phyloP scores from a whole-genome alignment of 2,113 vertebrate species.

The Vulpes ferrilata region DNA sequence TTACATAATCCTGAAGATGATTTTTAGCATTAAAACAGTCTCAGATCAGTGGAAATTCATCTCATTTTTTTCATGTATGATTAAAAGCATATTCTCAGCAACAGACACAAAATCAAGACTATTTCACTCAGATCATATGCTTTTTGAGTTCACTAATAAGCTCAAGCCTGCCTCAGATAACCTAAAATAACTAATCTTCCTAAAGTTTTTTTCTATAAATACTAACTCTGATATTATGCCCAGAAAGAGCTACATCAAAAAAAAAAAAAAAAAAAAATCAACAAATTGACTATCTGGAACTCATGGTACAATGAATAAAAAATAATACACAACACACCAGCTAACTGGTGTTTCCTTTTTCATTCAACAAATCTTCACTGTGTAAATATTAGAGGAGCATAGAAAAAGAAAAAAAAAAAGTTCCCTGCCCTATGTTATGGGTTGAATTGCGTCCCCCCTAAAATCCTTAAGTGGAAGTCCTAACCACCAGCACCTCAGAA shows the following conservation, averaged over 20 bases:
- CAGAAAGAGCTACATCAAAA: conserved; percentile 28
- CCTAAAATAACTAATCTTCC: conserved; percentile 37
- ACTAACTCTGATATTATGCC: conserved; percentile 26
- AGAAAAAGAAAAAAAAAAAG: not conserved
- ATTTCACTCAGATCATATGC: not conserved
- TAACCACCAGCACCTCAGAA: not conserved
- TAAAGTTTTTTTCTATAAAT: conserved; percentile 42
- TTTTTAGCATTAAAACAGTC: conserved; percentile 30
- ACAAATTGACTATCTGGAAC: not conserved
- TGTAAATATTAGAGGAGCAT: not conserved
- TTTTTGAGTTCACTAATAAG: conserved; percentile 42
- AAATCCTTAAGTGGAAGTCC: not conserved
- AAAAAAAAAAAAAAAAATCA: conserved; percentile 16
- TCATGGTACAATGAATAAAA: conserved; percentile 26
- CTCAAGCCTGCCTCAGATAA: not conserved
- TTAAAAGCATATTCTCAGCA: conserved; percentile 63
- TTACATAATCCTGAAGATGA: conserved; percentile 51
- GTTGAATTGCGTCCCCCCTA: not conserved
- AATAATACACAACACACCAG: not conserved
- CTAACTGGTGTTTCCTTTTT: conserved; percentile 17
- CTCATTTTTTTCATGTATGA: conserved; percentile 7
- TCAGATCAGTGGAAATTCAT: conserved; percentile 35
- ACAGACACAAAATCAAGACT: conserved; percentile 40
- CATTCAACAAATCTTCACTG: conserved; percentile 19
- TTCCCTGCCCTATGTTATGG: not conserved